These are phyloP conservation scores for Polia nebulosa DNA, from an alignment of 2,888 invertebrate genomes.

Conservation along the genomic window DNA sequence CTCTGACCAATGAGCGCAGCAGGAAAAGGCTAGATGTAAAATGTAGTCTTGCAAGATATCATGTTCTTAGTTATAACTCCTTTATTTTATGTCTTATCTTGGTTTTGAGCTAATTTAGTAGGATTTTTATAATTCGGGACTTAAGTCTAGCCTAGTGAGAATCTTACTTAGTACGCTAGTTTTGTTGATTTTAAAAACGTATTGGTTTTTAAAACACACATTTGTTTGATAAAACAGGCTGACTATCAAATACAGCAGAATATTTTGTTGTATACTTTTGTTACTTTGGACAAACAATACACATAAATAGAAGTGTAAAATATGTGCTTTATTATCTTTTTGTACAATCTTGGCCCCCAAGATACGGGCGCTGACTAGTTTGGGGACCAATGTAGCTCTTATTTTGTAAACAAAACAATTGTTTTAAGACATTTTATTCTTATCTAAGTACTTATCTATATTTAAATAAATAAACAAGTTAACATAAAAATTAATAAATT, in stretches of 20 bases:
- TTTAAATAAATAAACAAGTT: too few species aligned
- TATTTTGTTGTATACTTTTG: too few species aligned
- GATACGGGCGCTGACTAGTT: too few species aligned
- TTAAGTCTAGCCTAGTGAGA: neutral
- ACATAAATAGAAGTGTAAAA: too few species aligned
- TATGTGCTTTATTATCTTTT: too few species aligned
- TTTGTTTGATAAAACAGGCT: neutral
- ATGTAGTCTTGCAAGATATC: neutral
- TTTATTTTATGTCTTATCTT: neutral
- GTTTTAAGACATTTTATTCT: too few species aligned
- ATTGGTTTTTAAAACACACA: neutral
- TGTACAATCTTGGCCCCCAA: too few species aligned
- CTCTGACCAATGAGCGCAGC: neutral
- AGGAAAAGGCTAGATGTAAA: slow-evolving; percentile 21
- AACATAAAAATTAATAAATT: neutral
- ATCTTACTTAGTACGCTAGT: neutral
- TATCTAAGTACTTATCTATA: too few species aligned
- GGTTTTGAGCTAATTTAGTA: neutral
- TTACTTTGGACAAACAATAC: too few species aligned
- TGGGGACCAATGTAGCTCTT: too few species aligned
- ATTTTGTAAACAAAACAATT: too few species aligned
- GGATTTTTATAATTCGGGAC: neutral
- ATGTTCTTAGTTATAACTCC: neutral
- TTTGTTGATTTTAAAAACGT: neutral
- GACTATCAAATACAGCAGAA: too few species aligned